Conservation (phyloP, 2,797 vertebrate species). For the Dendrocincla tyrannina region DNA sequence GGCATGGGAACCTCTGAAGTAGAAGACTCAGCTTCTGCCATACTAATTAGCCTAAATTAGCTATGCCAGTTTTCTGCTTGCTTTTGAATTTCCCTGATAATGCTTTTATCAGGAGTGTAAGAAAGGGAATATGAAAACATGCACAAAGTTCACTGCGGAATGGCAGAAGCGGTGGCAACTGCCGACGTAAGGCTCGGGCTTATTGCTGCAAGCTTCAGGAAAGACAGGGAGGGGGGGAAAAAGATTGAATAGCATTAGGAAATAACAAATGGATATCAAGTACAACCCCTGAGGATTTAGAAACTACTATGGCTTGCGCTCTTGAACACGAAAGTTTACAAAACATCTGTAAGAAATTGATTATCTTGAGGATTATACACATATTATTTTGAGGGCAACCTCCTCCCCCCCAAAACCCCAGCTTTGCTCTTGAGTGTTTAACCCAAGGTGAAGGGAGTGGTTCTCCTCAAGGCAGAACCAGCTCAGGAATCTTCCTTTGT, state of each 20-base stretch:
- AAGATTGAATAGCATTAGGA: slow-evolving; percentile 39
- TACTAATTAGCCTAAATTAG: slow-evolving; percentile 83
- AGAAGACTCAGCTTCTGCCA: slow-evolving; percentile 69
- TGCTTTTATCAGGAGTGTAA: slow-evolving; percentile 65
- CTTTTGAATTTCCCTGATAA: slow-evolving; percentile 77
- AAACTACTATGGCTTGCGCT: neutral
- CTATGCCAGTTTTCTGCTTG: slow-evolving; percentile 79
- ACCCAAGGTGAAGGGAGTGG: neutral
- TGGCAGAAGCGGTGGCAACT: neutral
- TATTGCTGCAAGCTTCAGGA: slow-evolving; percentile 13
- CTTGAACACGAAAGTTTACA: slow-evolving; percentile 10
- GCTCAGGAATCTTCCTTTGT: neutral
- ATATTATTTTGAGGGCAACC: neutral
- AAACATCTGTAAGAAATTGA: slow-evolving; percentile 42
- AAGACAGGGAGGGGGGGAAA: neutral
- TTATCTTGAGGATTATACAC: slow-evolving; percentile 52
- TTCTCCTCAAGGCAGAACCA: neutral
- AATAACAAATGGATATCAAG: slow-evolving; percentile 60
- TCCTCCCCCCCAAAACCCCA: neutral
- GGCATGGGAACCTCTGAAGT: slow-evolving; percentile 76
- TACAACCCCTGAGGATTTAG: slow-evolving; percentile 31
- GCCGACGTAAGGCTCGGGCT: neutral
- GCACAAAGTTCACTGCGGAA: slow-evolving; percentile 53
- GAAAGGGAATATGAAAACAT: slow-evolving; percentile 53
- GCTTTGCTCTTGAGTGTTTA: neutral